phyloP scores from a whole-genome alignment of 1,140 invertebrate species.

The Cherax destructor region DNA sequence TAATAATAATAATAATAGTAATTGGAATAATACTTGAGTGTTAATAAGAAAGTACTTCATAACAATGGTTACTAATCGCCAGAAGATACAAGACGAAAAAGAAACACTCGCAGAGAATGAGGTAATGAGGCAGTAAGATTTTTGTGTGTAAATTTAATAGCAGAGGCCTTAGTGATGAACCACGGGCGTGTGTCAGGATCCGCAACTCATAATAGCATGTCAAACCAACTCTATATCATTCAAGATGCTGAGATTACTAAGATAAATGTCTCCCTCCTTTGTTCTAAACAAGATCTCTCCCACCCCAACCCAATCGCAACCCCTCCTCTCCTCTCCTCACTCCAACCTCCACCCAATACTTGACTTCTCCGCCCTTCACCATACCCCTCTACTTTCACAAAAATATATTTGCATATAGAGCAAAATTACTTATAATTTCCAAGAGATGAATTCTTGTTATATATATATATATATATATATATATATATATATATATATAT shows the following conservation, averaged over 20 bases:
- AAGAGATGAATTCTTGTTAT: too few relatives aligned
- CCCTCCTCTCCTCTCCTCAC: too few relatives aligned
- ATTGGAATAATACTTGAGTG: neutral
- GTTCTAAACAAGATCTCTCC: neutral
- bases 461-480: too few relatives aligned
- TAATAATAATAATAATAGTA: too few relatives aligned
- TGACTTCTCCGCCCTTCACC: too few relatives aligned
- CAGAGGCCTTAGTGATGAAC: neutral
- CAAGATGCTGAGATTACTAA: neutral
- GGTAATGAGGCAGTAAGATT: neutral
- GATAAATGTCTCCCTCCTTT: constrained; percentile 3
- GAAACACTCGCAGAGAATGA: neutral
- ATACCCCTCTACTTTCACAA: too few relatives aligned
- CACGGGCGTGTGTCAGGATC: neutral
- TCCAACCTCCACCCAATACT: too few relatives aligned
- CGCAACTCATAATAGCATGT: neutral
- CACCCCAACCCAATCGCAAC: too few relatives aligned
- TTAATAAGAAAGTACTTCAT: neutral
- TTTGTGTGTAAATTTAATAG: neutral
- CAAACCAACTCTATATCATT: constrained; percentile 18
- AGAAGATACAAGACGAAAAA: neutral
- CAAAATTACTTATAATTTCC: too few relatives aligned
- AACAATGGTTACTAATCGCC: too few relatives aligned
- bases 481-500: too few relatives aligned
- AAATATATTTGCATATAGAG: too few relatives aligned